Percentiles rank a stretch among this genome's conserved stretches.
These are phyloP conservation scores for Rhipidura dahli DNA, from an alignment of 2,113 vertebrate genomes.

Conservation along the genomic window DNA sequence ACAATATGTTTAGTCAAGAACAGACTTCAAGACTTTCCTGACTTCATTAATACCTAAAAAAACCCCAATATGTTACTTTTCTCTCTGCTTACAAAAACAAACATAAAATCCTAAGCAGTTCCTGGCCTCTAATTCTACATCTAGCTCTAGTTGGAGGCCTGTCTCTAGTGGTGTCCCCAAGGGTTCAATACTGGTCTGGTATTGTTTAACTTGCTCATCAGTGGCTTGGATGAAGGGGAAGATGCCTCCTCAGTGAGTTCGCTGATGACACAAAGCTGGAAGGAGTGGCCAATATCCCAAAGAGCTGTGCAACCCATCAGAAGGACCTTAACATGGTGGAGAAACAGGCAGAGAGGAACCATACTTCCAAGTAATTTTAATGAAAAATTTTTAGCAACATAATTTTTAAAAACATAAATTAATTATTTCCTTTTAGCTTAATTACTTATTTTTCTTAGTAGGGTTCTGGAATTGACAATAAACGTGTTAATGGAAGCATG, in stretches of 20 bases:
- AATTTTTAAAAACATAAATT: background rate
- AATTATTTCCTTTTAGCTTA: background rate
- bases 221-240: background rate
- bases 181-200: fast-evolving
- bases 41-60: background rate
- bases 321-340: background rate
- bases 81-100: background rate
- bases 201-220: background rate
- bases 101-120: background rate
- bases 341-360: background rate
- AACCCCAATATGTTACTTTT: background rate
- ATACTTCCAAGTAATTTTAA: background rate
- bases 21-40: background rate
- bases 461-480: background rate
- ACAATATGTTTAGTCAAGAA: background rate
- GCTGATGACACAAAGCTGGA: background rate
- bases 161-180: too few relatives aligned
- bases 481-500: background rate
- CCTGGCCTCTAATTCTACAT: background rate
- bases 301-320: background rate
- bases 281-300: background rate
- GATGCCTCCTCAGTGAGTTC: background rate
- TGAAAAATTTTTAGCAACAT: background rate
- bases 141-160: background rate
- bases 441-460: background rate